A percentile compares a stretch with the other conserved stretches of the same genome.
Evolutionary conservation across 92 coral and sea anemone species (phyloP).

Genomic region (Epizoanthus scotinus): DNA sequence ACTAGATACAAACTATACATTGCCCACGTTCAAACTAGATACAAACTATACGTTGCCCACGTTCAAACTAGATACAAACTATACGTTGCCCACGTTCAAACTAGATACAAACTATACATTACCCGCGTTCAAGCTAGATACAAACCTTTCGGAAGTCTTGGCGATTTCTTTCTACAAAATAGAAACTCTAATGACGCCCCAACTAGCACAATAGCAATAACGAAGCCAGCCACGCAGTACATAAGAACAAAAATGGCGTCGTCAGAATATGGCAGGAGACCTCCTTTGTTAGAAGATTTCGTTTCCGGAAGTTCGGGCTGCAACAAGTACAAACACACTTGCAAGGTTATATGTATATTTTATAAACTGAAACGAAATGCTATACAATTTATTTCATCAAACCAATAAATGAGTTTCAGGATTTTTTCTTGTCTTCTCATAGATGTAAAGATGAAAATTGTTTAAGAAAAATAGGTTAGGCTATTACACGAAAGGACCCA

Average conservation of each 20-base stretch:
- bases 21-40: no score
- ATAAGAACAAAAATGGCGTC: slow-evolving; percentile 18
- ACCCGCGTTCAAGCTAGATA: neutral
- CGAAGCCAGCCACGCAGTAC: slow-evolving; percentile 6
- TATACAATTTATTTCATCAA: neutral
- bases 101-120: no score
- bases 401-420: no score
- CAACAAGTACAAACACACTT: neutral
- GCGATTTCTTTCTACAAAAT: slow-evolving; percentile 6
- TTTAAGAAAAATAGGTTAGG: no score
- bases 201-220: neutral
- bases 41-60: no score
- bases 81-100: no score
- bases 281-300: neutral
- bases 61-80: no score
- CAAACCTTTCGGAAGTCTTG: slow-evolving; percentile 24
- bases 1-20: no score
- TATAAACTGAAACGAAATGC: neutral
- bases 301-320: slow-evolving; percentile 28
- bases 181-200: slow-evolving; percentile 20
- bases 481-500: no score
- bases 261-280: neutral
- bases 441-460: no score
- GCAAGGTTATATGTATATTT: neutral
- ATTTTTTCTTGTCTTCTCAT: no score